Evolutionary conservation across 2,888 invertebrate species (phyloP).

Genomic region (Volucella bombylans): DNA sequence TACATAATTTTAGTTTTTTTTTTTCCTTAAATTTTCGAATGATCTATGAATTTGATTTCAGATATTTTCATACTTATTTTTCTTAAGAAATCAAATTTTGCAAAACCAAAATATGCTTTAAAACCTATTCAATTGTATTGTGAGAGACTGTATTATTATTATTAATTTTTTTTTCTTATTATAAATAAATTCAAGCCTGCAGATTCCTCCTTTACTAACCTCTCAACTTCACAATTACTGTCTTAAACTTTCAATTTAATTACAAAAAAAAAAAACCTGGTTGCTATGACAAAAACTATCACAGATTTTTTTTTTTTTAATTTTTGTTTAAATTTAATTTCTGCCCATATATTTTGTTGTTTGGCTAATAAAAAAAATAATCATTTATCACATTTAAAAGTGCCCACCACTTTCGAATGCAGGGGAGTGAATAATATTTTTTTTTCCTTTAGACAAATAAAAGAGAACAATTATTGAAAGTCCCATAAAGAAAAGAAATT

Average conservation of each 20-base stretch:
- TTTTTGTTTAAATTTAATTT: constrained; percentile 11
- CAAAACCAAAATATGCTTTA: constrained; percentile 47
- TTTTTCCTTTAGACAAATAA: constrained; percentile 54
- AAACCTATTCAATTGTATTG: constrained; percentile 53
- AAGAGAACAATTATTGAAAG: background rate
- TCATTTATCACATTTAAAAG: constrained; percentile 12
- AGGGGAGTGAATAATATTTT: constrained; percentile 20
- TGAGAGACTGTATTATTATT: constrained; percentile 50
- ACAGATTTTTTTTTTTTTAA: constrained; percentile 1
- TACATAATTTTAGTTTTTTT: constrained; percentile 47
- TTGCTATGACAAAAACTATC: constrained; percentile 44
- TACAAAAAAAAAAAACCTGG: constrained; percentile 9
- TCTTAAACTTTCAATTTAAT: constrained; percentile 56
- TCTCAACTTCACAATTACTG: constrained; percentile 61
- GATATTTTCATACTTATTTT: constrained; percentile 37
- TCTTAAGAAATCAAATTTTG: constrained; percentile 51
- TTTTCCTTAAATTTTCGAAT: constrained; percentile 49
- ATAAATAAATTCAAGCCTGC: constrained; percentile 61
- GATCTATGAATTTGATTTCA: constrained; percentile 64
- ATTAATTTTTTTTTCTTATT: constrained; percentile 16
- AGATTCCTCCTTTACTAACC: constrained; percentile 53
- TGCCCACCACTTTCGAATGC: constrained; percentile 31
- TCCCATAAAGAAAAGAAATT: constrained; percentile 17
- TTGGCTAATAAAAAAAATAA: constrained; percentile 9
- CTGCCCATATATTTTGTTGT: constrained; percentile 10